Conservation (phyloP, 2,113 vertebrate species). For the Nasalis larvatus region DNA sequence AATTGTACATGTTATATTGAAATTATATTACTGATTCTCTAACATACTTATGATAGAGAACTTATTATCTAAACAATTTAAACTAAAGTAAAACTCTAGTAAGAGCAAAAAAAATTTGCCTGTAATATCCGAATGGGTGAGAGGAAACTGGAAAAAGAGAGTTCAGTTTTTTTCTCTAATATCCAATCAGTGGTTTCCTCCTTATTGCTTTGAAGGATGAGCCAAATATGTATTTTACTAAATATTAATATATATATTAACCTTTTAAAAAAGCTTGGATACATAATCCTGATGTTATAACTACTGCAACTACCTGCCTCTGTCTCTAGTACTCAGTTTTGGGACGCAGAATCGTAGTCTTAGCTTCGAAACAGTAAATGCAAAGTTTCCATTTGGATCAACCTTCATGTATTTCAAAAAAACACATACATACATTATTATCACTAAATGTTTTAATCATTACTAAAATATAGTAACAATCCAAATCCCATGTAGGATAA, state of each 20-base stretch:
- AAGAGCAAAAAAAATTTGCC: background rate
- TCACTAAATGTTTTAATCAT: background rate
- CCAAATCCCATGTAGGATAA: background rate
- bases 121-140: background rate
- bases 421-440: background rate
- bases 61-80: background rate
- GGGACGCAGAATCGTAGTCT: slow-evolving; percentile 42
- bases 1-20: background rate
- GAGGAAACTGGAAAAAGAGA: slow-evolving; percentile 48
- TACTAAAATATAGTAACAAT: background rate
- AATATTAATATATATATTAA: slow-evolving; percentile 73
- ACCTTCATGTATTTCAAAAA: background rate
- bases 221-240: slow-evolving; percentile 79
- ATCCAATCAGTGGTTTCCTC: slow-evolving; percentile 63
- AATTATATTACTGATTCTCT: slow-evolving; percentile 1
- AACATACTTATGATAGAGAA: background rate
- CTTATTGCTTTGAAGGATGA: slow-evolving; percentile 57
- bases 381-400: background rate
- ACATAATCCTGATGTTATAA: background rate
- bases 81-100: background rate
- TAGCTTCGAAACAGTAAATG: background rate
- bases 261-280: slow-evolving; percentile 67
- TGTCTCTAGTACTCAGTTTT: slow-evolving; percentile 31
- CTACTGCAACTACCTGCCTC: slow-evolving; percentile 40
- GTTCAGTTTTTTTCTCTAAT: slow-evolving; percentile 62